phyloP scores from a whole-genome alignment of 2,113 vertebrate species.

The Mellivora capensis region DNA sequence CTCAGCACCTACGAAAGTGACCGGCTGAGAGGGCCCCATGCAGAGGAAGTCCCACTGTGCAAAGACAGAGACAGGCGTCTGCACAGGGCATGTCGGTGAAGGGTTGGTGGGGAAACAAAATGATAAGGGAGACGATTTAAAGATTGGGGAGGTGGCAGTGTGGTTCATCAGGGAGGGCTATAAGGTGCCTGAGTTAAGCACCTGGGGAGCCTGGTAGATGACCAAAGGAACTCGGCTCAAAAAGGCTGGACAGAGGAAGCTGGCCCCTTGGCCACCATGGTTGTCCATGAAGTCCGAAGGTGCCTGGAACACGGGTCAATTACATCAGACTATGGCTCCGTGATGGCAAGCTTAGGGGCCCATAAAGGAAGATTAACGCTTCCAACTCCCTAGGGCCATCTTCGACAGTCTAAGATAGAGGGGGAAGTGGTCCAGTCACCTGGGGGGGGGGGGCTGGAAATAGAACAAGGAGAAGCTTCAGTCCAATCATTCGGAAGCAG shows the following conservation, averaged over 20 bases:
- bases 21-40: fast-evolving
- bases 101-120: neutral
- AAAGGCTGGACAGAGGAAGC: neutral
- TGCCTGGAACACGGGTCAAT: neutral
- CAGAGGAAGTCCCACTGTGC: fast-evolving
- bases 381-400: neutral
- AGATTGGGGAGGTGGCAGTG: fast-evolving
- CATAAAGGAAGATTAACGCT: neutral
- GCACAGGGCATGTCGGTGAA: fast-evolving
- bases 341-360: neutral
- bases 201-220: neutral
- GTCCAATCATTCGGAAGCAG: neutral
- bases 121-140: neutral
- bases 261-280: neutral
- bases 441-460: neutral
- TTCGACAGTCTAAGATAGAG: neutral
- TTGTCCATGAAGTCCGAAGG: neutral
- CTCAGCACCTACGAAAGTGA: neutral
- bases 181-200: neutral
- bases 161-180: neutral
- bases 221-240: neutral
- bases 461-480: neutral
- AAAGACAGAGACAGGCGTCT: neutral
- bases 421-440: neutral
- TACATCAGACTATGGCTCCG: neutral